Evolutionary conservation across 2,113 vertebrate genomes (phyloP), one percentile per base, ranked within the genome.

Genomic region (Gorilla gorilla): DNA sequence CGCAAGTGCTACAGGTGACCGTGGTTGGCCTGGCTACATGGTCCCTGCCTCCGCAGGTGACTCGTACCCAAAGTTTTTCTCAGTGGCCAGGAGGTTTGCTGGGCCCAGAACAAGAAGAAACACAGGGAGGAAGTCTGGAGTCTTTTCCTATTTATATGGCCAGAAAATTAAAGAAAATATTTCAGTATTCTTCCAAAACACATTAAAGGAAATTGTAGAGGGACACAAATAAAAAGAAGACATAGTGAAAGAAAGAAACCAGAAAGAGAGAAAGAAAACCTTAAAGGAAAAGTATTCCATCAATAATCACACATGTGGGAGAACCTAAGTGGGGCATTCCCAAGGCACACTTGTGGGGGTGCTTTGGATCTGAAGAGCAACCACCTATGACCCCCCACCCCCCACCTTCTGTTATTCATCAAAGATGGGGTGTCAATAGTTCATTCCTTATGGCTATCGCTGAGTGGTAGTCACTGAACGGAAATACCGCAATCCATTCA

Each of bases 371-470:
- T 57, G 57, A 5, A 3, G 5, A 18, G 40, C 45, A 9, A 3
- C 35, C 13, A 2, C 17, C n/a, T 18, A 6, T 0, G 3, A 78
- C 3, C 3, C 3, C 8, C 35, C 18, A 27, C 2, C 20, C 2
- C 20, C 61, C 38, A 22, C 38, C 20, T 70, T n/a, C 61, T 70
- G 25, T 11, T 68, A 50, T 23, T 50, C 4, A n/a, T 7, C 18
- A 3, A 0, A 11, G 55, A 88, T 9, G 17, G 20, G 11, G 16
- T 12, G 0, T 10, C 18, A 40, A 14, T 0, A 43, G 30, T 50
- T 57, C 38, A 23, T 11, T 22, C 61, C 43, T 48, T 27, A 66
- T 1, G 9, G 20, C 59, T 52, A 2, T 22, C 3, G 22, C 1
- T 17, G 72, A n/a, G 43, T 6, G n/a, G 59, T 2, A 55, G 35